Evolutionary conservation across 2,797 vertebrate species (phyloP).

Genomic region (Pangasius mekongensis): DNA sequence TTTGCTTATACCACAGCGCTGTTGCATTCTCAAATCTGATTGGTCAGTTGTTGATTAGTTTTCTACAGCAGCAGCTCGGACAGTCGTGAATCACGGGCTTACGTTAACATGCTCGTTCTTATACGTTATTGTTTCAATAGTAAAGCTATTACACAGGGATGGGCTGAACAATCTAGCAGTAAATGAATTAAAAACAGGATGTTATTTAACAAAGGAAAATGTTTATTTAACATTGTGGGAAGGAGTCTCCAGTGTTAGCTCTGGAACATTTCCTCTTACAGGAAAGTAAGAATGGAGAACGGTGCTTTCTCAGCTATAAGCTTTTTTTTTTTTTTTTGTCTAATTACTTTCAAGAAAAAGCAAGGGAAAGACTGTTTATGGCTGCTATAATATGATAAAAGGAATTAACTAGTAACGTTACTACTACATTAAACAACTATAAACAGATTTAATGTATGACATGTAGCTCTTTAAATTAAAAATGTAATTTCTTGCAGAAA

Average conservation of each 20-base stretch:
- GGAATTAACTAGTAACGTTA: not conserved
- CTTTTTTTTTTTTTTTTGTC: not conserved
- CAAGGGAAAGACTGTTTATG: not conserved
- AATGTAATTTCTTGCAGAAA: not conserved
- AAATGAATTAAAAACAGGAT: not conserved
- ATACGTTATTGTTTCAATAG: not conserved
- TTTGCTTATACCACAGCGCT: not conserved
- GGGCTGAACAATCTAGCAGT: not conserved
- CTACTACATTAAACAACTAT: not conserved
- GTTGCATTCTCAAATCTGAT: not conserved
- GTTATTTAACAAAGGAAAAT: not conserved
- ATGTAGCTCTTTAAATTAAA: not conserved
- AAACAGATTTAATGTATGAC: not conserved
- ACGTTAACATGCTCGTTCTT: not conserved
- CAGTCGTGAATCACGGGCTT: not conserved
- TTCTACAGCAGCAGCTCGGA: not conserved
- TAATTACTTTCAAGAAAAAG: not conserved
- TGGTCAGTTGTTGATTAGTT: not conserved
- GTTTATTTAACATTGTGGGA: not conserved
- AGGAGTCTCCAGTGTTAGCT: not conserved
- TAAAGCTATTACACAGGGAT: not conserved
- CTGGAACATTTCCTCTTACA: not conserved
- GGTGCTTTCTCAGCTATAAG: not conserved
- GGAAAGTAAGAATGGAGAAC: not conserved
- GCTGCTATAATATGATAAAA: not conserved